Evolutionary conservation across 2,113 vertebrate genomes (phyloP), one percentile per base, ranked within the genome.

Genomic region (Acrocephalus arundinaceus): DNA sequence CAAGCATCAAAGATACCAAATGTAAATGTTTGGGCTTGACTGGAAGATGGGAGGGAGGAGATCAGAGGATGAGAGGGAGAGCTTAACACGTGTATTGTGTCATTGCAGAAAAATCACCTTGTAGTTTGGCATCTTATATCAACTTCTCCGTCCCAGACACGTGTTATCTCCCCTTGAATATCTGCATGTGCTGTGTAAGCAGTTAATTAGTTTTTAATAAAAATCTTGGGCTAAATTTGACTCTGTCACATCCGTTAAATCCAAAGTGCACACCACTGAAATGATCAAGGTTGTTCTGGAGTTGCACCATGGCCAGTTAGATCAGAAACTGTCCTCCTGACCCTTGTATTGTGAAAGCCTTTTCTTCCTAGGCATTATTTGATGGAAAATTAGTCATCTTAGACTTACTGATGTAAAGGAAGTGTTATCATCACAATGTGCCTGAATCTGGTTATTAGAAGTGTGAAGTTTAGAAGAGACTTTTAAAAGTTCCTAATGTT

Each of bases 131-230:
- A 46, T 57, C 22, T 68, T 37, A 22, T 45, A 68, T 82, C 72
- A 75, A 63, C 28, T 87, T 87, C n/a, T 87, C 17, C 17, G 48
- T 87, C 33, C 20, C 14, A 77, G 41, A 35, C 30, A 41, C 31
- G 8, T 48, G 58, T 83, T 85, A 79, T 49, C 39, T 90, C 15
- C 27, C n/a, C 18, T 87, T 92, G 41, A 68, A 78, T 59, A 5
- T 75, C 48, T 89, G 31, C 12, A 57, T 71, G 62, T 62, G 37
- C 21, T 82, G 30, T 49, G 28, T 31, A 87, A 78, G n/a, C 20
- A 30, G 31, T 90, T 41, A 5, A 75, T 81, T 94, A 71, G 8
- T 72, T 94, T 89, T 59, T 45, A 85, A 68, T 87, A 85, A 91
- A 92, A 89, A 33, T 3, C 25, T 57, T 66, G 31, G 41, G 7